Evolutionary conservation across 1,140 invertebrate genomes (phyloP).

Genomic region (Drosophila truncata): DNA sequence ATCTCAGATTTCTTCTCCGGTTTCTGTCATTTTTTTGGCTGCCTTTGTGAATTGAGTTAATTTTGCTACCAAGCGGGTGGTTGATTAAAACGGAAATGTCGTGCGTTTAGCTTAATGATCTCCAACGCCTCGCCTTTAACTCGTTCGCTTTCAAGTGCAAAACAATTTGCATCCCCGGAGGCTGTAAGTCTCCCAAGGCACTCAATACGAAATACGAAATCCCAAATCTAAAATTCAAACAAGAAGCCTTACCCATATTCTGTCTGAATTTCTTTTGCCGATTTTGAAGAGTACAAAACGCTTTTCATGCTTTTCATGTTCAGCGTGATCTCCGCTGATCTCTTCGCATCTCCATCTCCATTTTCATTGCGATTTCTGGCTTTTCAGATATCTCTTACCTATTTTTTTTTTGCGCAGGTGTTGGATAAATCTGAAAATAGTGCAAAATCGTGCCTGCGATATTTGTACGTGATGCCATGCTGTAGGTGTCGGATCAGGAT

Average conservation of each 20-base stretch:
- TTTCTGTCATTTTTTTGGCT: slow-evolving; percentile 40
- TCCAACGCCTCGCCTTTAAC: slow-evolving; percentile 45
- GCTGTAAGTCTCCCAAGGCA: slow-evolving; percentile 16
- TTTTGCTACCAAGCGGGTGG: slow-evolving; percentile 68
- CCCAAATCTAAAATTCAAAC: slow-evolving; percentile 14
- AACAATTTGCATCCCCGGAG: slow-evolving; percentile 50
- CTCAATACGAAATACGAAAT: slow-evolving; percentile 30
- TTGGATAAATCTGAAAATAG: slow-evolving; percentile 83
- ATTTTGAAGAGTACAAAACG: slow-evolving; percentile 5
- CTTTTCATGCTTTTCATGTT: slow-evolving; percentile 77
- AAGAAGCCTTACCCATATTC: slow-evolving; percentile 38
- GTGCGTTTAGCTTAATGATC: slow-evolving; percentile 70
- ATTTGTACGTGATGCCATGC: slow-evolving; percentile 84
- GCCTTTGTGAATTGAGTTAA: slow-evolving; percentile 53
- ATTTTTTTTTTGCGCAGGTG: slow-evolving; percentile 70
- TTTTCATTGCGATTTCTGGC: slow-evolving; percentile 54
- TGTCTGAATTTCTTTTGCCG: slow-evolving; percentile 58
- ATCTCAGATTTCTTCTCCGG: slow-evolving; percentile 19
- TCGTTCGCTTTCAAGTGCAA: slow-evolving; percentile 57
- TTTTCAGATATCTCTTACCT: slow-evolving; percentile 10
- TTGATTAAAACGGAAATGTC: slow-evolving; percentile 82
- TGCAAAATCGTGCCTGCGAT: slow-evolving; percentile 83
- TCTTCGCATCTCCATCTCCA: slow-evolving; percentile 44
- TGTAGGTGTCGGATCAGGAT: slow-evolving; percentile 74
- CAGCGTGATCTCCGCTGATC: slow-evolving; percentile 65